Conservation (phyloP, 2,113 vertebrate species). For the Protomyctophum bolini region DNA sequence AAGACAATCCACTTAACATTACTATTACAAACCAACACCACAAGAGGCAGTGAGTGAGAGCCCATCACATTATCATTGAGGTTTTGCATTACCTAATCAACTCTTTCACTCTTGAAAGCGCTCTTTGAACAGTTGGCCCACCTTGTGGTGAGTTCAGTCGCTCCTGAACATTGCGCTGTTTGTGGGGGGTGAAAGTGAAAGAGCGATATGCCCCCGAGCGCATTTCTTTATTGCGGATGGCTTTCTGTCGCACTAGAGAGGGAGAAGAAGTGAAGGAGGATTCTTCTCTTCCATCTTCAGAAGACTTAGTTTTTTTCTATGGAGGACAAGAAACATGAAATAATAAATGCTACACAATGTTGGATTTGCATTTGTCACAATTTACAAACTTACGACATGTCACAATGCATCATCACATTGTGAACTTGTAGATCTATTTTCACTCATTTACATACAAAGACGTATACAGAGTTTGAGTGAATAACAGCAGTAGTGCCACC, state of each 20-base stretch:
- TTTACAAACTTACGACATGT: background rate
- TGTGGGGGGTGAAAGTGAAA: conserved; percentile 84
- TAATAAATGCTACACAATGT: background rate
- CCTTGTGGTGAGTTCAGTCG: conserved; percentile 70
- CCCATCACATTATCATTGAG: conserved; percentile 29
- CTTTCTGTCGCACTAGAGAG: conserved; percentile 90
- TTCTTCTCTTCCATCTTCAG: conserved; percentile 53
- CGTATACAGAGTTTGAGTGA: too few species aligned
- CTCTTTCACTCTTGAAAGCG: conserved; percentile 71
- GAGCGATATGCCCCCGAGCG: conserved; percentile 92
- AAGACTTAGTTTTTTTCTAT: conserved; percentile 47
- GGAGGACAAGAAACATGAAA: background rate
- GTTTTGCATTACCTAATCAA: conserved; percentile 75
- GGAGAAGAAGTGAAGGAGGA: conserved; percentile 83
- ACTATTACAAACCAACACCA: conserved; percentile 24
- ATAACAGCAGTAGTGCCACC: too few species aligned
- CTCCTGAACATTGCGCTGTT: conserved; percentile 82
- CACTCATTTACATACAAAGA: background rate
- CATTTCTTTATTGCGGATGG: conserved; percentile 90
- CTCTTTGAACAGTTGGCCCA: conserved; percentile 75
- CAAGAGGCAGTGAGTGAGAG: conserved; percentile 35
- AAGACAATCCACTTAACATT: background rate
- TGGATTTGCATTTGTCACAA: background rate
- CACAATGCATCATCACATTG: background rate
- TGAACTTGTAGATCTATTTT: background rate